Conservation (phyloP, 2,113 vertebrate genomes). For the Morphnarchus princeps region DNA sequence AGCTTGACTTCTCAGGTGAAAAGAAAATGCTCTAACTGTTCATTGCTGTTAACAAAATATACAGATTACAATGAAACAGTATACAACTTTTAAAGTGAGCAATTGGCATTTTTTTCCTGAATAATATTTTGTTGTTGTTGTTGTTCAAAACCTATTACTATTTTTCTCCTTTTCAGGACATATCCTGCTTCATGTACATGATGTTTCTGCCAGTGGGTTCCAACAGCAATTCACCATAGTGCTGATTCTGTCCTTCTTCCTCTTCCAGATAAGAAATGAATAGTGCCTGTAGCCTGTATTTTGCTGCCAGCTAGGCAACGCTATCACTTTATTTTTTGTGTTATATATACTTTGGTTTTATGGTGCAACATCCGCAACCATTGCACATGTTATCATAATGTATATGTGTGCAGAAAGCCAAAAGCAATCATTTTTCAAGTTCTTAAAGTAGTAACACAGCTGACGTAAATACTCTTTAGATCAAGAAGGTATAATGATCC, state of each 20-base stretch:
- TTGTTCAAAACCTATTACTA: neutral
- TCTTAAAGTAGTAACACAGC: neutral
- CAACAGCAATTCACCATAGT: neutral
- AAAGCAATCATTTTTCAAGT: neutral
- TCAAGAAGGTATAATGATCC: neutral
- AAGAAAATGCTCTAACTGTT: neutral
- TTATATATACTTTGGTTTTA: neutral
- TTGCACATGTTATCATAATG: neutral
- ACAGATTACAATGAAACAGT: neutral
- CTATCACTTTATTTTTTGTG: neutral
- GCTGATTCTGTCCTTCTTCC: neutral
- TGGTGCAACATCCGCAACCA: neutral
- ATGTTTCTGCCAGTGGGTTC: neutral
- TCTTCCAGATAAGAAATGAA: neutral
- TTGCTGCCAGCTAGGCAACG: neutral
- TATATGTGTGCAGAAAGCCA: neutral
- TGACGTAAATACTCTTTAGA: neutral
- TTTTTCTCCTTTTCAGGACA: neutral
- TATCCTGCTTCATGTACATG: neutral
- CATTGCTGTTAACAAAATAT: neutral
- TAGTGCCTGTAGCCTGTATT: neutral
- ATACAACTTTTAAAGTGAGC: neutral
- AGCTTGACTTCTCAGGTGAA: neutral
- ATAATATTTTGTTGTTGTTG: neutral
- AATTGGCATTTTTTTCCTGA: neutral